A percentile compares a stretch with the other conserved stretches of the same genome.
Evolutionary conservation across 1,140 invertebrate genomes (phyloP).

Genomic region (Aphelinus certus): DNA sequence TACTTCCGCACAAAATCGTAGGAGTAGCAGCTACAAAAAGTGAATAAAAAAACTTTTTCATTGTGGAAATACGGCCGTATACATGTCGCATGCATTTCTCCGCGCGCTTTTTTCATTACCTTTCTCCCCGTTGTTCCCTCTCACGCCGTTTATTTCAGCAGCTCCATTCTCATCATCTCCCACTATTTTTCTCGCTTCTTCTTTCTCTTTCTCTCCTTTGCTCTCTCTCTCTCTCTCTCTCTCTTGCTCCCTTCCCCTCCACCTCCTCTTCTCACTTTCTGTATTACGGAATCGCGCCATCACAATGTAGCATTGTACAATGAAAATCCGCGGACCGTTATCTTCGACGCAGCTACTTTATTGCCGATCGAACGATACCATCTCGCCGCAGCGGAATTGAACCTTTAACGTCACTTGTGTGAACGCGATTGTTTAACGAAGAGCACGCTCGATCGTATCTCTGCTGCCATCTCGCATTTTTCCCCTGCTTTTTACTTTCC

Average conservation of each 20-base stretch:
- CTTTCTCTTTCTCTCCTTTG: background rate
- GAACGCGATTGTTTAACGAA: constrained; percentile 34
- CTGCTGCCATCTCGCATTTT: background rate
- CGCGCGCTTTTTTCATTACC: background rate
- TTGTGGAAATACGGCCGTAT: too few species aligned
- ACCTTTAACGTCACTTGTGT: constrained; percentile 38
- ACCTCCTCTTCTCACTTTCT: background rate
- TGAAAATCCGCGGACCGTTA: constrained; percentile 37
- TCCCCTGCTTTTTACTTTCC: too few species aligned
- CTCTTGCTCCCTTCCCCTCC: background rate
- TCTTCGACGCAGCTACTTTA: constrained; percentile 39
- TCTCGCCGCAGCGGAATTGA: constrained; percentile 32
- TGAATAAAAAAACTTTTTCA: too few species aligned
- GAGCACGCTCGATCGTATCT: constrained; percentile 24
- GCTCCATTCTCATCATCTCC: background rate
- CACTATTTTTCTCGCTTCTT: background rate
- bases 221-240: constrained; percentile 2
- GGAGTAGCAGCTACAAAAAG: too few species aligned
- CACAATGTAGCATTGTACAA: constrained; percentile 37
- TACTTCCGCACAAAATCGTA: too few species aligned
- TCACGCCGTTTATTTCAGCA: too few species aligned
- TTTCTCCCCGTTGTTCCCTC: too few species aligned
- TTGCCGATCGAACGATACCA: constrained; percentile 39
- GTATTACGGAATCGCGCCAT: constrained; percentile 36
- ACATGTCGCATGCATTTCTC: background rate